Evolutionary conservation across 2,888 invertebrate species (phyloP).

Genomic region (Nephrocerus scutellatus): DNA sequence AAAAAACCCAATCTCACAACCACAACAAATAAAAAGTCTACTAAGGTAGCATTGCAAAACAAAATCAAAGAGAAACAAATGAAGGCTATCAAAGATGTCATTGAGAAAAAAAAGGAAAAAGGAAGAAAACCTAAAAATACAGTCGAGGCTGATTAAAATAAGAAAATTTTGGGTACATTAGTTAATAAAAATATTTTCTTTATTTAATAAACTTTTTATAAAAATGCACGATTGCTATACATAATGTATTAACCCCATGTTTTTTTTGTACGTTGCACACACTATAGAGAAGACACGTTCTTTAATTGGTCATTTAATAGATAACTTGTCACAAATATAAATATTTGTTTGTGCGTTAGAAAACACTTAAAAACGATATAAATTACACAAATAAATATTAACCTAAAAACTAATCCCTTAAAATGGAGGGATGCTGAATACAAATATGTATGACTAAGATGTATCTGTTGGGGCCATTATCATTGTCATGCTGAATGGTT

Average conservation of each 20-base stretch:
- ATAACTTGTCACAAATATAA: no score
- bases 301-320: no score
- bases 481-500: constrained; percentile 42
- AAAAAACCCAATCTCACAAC: constrained; percentile 20
- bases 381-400: no score
- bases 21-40: constrained; percentile 23
- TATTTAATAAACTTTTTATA: constrained; percentile 13
- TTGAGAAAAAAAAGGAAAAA: constrained; percentile 35
- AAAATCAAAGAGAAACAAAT: constrained; percentile 42
- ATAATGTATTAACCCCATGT: no score
- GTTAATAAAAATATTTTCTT: constrained; percentile 3
- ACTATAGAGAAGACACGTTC: no score
- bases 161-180: not conserved
- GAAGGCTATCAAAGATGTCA: constrained; percentile 33
- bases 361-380: no score
- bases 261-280: no score
- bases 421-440: no score
- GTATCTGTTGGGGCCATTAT: constrained; percentile 14
- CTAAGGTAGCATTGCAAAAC: constrained; percentile 31
- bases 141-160: not conserved
- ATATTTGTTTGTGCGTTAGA: no score
- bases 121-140: constrained; percentile 27
- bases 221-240: no score
- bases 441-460: no score
- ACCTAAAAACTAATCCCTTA: no score